Evolutionary conservation across 2,113 vertebrate genomes (phyloP).

Genomic region (Hypanus sabinus): DNA sequence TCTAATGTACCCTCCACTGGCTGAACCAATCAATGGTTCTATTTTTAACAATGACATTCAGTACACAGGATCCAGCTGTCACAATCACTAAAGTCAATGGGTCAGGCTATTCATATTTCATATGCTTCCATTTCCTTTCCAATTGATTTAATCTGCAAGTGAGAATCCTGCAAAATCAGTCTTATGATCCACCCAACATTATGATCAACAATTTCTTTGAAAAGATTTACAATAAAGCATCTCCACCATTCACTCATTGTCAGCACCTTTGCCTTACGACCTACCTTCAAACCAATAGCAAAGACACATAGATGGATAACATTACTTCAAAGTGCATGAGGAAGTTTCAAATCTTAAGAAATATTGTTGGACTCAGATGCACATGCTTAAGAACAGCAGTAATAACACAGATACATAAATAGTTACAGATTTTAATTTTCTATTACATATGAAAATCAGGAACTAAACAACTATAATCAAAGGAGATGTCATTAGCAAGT

Average conservation of each 20-base stretch:
- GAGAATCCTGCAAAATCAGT: background rate
- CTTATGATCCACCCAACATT: background rate
- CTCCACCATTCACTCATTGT: background rate
- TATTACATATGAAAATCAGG: background rate
- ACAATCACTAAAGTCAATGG: constrained; percentile 28
- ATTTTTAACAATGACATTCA: constrained; percentile 30
- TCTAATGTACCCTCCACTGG: background rate
- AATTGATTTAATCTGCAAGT: background rate
- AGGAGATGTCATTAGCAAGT: background rate
- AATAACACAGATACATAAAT: background rate
- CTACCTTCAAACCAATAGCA: constrained; percentile 1
- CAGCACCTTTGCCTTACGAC: background rate
- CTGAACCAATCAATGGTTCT: constrained; percentile 26
- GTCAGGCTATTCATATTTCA: background rate
- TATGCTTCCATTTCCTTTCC: background rate
- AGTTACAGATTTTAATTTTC: background rate
- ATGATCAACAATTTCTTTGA: background rate
- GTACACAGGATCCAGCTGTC: constrained; percentile 28
- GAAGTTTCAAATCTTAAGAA: background rate
- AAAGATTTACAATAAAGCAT: background rate
- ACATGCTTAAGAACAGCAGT: background rate
- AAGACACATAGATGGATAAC: constrained; percentile 16
- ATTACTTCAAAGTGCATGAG: background rate
- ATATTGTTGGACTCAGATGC: background rate
- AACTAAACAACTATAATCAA: background rate